These are phyloP conservation scores for Monoplex corrugatus DNA, from an alignment of 2,888 invertebrate genomes.

Conservation along the genomic window DNA sequence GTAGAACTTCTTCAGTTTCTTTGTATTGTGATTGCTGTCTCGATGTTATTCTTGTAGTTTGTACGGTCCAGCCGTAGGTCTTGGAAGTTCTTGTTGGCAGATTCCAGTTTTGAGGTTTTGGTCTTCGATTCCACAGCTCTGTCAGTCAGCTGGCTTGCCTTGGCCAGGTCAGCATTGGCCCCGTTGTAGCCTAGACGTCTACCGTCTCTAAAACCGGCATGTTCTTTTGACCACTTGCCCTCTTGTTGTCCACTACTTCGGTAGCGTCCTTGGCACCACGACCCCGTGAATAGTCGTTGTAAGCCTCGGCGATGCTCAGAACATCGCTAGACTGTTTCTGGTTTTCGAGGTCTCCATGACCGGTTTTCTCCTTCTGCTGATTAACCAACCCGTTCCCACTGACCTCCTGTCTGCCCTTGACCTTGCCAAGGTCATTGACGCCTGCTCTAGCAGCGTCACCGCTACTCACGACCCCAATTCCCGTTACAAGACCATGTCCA, in stretches of 20 bases:
- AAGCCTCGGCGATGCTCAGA: conserved; percentile 47
- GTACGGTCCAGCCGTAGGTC: conserved; percentile 52
- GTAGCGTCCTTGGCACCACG: conserved; percentile 49
- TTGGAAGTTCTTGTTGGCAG: conserved; percentile 53
- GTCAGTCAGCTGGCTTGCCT: conserved; percentile 47
- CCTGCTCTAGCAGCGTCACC: neutral
- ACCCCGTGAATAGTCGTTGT: conserved; percentile 49
- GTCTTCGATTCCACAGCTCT: conserved; percentile 45
- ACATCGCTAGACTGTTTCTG: conserved; percentile 46
- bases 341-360: conserved; percentile 48
- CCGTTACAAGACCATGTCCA: neutral
- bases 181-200: conserved; percentile 51
- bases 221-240: conserved; percentile 49
- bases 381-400: conserved; percentile 47
- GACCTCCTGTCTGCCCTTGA: conserved; percentile 31
- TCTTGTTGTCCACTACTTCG: conserved; percentile 51
- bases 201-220: conserved; percentile 50
- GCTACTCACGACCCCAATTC: neutral
- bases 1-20: conserved; percentile 55
- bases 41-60: conserved; percentile 50
- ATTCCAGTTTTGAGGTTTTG: conserved; percentile 47
- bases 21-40: conserved; percentile 52
- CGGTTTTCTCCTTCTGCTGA: conserved; percentile 46
- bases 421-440: neutral
- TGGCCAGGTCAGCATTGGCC: conserved; percentile 50